A percentile compares a stretch with the other conserved stretches of the same genome.
These are phyloP conservation scores for Ammospiza nelsoni DNA, from an alignment of 2,113 vertebrate species.

Conservation along the genomic window DNA sequence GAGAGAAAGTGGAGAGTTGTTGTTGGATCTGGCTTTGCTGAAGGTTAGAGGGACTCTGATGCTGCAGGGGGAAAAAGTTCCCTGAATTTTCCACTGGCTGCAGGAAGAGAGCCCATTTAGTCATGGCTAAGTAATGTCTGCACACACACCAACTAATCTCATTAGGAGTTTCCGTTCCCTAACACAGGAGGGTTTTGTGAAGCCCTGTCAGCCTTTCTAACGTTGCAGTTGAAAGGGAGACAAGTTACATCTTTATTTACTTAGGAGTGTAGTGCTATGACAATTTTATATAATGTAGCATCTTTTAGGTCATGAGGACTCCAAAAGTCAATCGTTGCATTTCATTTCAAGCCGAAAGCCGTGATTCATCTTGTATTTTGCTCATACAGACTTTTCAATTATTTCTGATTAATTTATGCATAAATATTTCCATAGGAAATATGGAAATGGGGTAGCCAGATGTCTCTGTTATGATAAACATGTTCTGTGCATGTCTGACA, in stretches of 20 bases:
- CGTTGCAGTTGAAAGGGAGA: slow-evolving; percentile 62
- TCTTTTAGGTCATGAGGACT: neutral
- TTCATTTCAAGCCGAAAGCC: slow-evolving; percentile 2
- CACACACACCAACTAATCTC: slow-evolving; percentile 95
- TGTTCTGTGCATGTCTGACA: neutral
- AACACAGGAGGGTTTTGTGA: slow-evolving; percentile 91
- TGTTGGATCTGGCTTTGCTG: slow-evolving; percentile 79
- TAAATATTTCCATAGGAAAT: neutral
- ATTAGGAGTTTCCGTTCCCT: slow-evolving; percentile 96
- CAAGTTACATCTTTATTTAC: slow-evolving; percentile 77
- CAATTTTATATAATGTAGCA: slow-evolving; percentile 7
- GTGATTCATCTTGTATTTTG: neutral
- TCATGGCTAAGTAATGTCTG: slow-evolving; percentile 97
- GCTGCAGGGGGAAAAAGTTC: slow-evolving; percentile 83
- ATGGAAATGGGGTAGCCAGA: neutral
- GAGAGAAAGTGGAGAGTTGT: slow-evolving; percentile 74
- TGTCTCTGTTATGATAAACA: neutral
- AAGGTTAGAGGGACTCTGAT: slow-evolving; percentile 83
- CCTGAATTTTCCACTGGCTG: slow-evolving; percentile 90
- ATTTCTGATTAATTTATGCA: neutral
- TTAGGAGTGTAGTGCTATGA: slow-evolving; percentile 22
- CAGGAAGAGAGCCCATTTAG: slow-evolving; percentile 95
- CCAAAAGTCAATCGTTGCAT: neutral
- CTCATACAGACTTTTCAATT: neutral
- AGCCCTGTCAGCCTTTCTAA: slow-evolving; percentile 73